Evolutionary conservation across 2,113 vertebrate species (phyloP).

Genomic region (Oostethus manadensis): DNA sequence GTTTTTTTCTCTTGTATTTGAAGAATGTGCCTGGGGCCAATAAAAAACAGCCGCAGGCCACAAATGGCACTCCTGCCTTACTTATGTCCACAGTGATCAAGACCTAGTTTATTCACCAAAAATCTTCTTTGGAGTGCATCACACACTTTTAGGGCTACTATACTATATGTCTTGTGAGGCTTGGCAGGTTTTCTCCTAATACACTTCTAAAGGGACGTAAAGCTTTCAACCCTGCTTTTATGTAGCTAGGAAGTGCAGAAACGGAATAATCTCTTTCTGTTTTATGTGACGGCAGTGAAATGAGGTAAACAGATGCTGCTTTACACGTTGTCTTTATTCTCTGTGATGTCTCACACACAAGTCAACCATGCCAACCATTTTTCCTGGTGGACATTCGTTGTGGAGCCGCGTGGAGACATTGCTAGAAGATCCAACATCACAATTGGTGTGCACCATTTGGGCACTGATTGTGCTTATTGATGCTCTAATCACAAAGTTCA

Average conservation of each 20-base stretch:
- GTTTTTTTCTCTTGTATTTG: too few species aligned
- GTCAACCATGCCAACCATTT: background rate
- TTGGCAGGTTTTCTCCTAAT: background rate
- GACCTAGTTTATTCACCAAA: too few species aligned
- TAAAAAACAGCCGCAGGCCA: too few species aligned
- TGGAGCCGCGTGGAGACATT: background rate
- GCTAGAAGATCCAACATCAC: too few species aligned
- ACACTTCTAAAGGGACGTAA: background rate
- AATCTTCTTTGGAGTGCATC: too few species aligned
- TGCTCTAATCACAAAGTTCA: conserved; percentile 12
- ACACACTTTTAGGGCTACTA: background rate
- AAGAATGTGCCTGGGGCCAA: too few species aligned
- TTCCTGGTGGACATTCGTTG: too few species aligned
- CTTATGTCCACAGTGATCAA: too few species aligned
- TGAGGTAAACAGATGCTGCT: conserved; percentile 15
- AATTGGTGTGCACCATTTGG: background rate
- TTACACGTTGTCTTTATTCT: background rate
- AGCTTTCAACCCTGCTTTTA: conserved; percentile 2
- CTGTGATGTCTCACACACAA: background rate
- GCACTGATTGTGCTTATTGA: conserved; percentile 3
- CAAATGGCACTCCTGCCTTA: too few species aligned
- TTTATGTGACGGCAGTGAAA: background rate
- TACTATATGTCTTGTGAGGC: background rate
- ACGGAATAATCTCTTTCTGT: background rate
- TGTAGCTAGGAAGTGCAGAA: background rate